These are phyloP conservation scores for Oligia latruncula DNA, from an alignment of 2,888 invertebrate genomes.

Conservation along the genomic window DNA sequence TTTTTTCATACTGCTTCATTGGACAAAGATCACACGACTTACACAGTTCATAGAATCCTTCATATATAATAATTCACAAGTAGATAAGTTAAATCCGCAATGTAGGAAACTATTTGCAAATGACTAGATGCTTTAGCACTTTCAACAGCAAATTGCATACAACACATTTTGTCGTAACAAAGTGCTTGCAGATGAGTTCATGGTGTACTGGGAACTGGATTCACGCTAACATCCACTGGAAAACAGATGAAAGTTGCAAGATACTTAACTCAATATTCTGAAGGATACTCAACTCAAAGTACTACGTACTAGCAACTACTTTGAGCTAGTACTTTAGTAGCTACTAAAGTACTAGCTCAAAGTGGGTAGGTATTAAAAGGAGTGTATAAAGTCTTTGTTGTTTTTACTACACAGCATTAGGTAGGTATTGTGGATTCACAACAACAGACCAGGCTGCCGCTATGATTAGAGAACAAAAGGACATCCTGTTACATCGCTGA, in stretches of 20 bases:
- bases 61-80: neutral
- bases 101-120: neutral
- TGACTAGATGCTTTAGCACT: neutral
- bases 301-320: no score
- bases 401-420: slow-evolving; percentile 5
- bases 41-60: neutral
- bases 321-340: no score
- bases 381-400: slow-evolving; percentile 5
- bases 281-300: neutral
- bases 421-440: slow-evolving; percentile 4
- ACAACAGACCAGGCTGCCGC: slow-evolving; percentile 36
- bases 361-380: neutral
- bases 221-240: neutral
- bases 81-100: neutral
- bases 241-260: neutral
- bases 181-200: neutral
- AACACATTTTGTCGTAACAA: slow-evolving; percentile 2
- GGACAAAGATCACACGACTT: no score
- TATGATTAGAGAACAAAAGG: slow-evolving; percentile 44
- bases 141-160: neutral
- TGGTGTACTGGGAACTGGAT: neutral
- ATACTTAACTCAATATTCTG: neutral
- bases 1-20: neutral
- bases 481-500: slow-evolving; percentile 47
- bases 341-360: neutral